These are phyloP conservation scores for Lepidochrysops patricia DNA, from an alignment of 2,888 invertebrate species.

Conservation along the genomic window DNA sequence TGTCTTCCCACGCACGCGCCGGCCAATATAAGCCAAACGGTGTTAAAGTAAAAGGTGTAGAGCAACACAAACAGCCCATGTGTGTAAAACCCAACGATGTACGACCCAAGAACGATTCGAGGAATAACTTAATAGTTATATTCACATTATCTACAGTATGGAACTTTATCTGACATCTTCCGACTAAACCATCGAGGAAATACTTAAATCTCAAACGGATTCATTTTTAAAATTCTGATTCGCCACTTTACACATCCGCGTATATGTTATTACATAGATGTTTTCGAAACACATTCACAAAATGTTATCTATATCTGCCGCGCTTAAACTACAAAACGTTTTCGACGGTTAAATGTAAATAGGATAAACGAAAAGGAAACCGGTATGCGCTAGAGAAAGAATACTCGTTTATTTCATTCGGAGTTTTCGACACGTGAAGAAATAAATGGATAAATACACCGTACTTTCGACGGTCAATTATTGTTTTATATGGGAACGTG, in stretches of 20 bases:
- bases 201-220: background rate
- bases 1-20: constrained; percentile 64
- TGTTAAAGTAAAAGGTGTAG: constrained; percentile 50
- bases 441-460: background rate
- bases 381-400: background rate
- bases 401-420: background rate
- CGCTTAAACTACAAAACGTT: background rate
- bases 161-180: constrained; percentile 64
- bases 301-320: background rate
- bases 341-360: background rate
- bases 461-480: constrained; percentile 13
- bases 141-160: constrained; percentile 73
- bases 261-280: background rate
- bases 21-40: constrained; percentile 58
- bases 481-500: constrained; percentile 21
- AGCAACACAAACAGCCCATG: constrained; percentile 42
- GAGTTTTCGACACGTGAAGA: background rate
- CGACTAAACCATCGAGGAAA: constrained; percentile 16
- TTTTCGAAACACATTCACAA: background rate
- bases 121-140: constrained; percentile 66
- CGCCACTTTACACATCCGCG: constrained; percentile 36
- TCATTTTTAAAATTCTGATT: constrained; percentile 34
- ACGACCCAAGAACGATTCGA: constrained; percentile 53
- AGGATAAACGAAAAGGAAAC: constrained; percentile 27
- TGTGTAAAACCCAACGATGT: constrained; percentile 73